These are phyloP conservation scores for Virgularia gustaviana DNA, from an alignment of 92 coral and sea anemone genomes.

Conservation along the genomic window DNA sequence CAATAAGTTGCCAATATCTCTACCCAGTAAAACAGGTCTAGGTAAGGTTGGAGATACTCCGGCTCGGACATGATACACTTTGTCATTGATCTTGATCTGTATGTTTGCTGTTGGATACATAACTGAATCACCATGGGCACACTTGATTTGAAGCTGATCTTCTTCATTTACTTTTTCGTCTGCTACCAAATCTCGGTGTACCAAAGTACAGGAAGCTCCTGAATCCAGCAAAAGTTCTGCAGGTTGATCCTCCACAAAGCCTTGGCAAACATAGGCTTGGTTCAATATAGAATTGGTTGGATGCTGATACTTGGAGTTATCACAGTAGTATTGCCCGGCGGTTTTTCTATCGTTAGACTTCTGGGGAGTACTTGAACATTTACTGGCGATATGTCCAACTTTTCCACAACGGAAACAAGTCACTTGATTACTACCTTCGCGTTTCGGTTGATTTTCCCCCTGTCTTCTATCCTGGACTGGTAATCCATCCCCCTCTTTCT, in stretches of 20 bases:
- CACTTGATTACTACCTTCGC: neutral
- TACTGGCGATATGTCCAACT: neutral
- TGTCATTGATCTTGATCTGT: constrained; percentile 27
- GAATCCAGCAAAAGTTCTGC: neutral
- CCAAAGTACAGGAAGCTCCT: constrained; percentile 28
- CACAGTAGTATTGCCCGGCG: neutral
- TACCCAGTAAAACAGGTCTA: constrained; percentile 35
- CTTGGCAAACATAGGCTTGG: neutral
- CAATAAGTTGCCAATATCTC: constrained; percentile 23
- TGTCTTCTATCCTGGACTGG: neutral
- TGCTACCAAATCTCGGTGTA: constrained; percentile 34
- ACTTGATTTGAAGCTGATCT: constrained; percentile 2
- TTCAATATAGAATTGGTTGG: no score
- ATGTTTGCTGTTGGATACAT: constrained; percentile 48
- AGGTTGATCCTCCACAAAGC: neutral
- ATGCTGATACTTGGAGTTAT: neutral
- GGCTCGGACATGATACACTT: constrained; percentile 15
- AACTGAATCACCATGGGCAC: constrained; percentile 42
- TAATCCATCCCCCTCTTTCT: neutral
- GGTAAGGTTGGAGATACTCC: constrained; percentile 43
- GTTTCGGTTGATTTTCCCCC: neutral
- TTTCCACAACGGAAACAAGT: neutral
- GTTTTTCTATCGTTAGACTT: neutral
- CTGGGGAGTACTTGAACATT: neutral
- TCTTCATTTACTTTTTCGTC: constrained; percentile 28